These are phyloP conservation scores for Crambe crambe DNA, from an alignment of 37 sponge, comb jelly and placozoan genomes.

Conservation along the genomic window DNA sequence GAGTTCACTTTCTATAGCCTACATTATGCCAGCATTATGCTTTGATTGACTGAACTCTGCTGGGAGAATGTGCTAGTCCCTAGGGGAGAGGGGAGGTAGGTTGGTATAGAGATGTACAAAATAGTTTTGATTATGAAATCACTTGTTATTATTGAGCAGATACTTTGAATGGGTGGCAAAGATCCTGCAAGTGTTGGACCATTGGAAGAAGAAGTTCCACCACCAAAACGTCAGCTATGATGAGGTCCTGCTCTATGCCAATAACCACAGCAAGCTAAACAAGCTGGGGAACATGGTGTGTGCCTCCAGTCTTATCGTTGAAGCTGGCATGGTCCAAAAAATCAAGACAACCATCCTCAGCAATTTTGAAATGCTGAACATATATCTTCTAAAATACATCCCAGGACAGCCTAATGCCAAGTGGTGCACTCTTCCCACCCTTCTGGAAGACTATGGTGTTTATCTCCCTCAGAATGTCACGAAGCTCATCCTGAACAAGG, in stretches of 20 bases:
- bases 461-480: slow-evolving; percentile 14
- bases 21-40: too few relatives aligned
- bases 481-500: background rate
- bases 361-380: slow-evolving; percentile 40
- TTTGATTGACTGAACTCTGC: too few relatives aligned
- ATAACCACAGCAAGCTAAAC: background rate
- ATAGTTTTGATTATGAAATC: slow-evolving; percentile 4
- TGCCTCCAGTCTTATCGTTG: slow-evolving; percentile 6
- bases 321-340: background rate
- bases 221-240: slow-evolving; percentile 37
- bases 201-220: slow-evolving; percentile 39
- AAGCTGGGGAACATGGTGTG: slow-evolving; percentile 22
- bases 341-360: background rate
- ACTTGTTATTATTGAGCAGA: background rate
- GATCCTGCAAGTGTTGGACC: slow-evolving; percentile 14
- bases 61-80: too few relatives aligned
- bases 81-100: too few relatives aligned
- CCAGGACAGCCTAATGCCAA: slow-evolving; percentile 33
- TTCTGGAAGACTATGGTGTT: slow-evolving; percentile 44
- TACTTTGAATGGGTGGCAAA: slow-evolving; percentile 57
- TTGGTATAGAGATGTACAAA: too few relatives aligned
- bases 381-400: slow-evolving; percentile 30
- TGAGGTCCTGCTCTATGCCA: slow-evolving; percentile 44
- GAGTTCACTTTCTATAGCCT: too few relatives aligned
- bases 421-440: slow-evolving; percentile 17